phyloP scores from a whole-genome alignment of 2,888 invertebrate genomes.

The Tinea semifulvella region DNA sequence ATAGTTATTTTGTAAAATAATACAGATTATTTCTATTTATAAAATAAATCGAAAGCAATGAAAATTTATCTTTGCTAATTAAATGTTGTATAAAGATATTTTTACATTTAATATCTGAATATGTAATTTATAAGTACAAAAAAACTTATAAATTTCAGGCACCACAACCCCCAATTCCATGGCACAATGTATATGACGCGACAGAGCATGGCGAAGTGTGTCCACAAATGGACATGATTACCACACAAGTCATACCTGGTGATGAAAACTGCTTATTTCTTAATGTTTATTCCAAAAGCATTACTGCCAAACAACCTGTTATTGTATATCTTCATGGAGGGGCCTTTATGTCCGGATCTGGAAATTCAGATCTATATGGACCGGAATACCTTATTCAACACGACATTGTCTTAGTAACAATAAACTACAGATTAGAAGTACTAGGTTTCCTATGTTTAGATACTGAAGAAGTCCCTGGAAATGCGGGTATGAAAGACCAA shows the following conservation, averaged over 20 bases:
- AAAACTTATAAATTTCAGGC: slow-evolving; percentile 31
- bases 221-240: slow-evolving; percentile 36
- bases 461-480: slow-evolving; percentile 40
- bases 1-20: no score
- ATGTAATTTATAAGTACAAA: no score
- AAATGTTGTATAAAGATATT: no score
- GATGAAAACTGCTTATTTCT: slow-evolving; percentile 42
- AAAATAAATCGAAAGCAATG: no score
- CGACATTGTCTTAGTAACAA: slow-evolving; percentile 45
- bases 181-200: slow-evolving; percentile 39
- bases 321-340: slow-evolving; percentile 55
- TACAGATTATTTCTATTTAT: no score
- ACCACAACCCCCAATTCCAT: slow-evolving; percentile 33
- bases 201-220: slow-evolving; percentile 38
- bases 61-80: no score
- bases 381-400: slow-evolving; percentile 43
- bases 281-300: slow-evolving; percentile 36
- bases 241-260: slow-evolving; percentile 27
- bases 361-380: slow-evolving; percentile 35
- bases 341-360: slow-evolving; percentile 40
- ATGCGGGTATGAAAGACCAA: slow-evolving; percentile 48
- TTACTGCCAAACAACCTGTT: slow-evolving; percentile 32
- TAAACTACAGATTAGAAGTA: slow-evolving; percentile 45
- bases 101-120: no score
- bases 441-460: slow-evolving; percentile 37